A percentile compares a stretch with the other conserved stretches of the same genome.
These are phyloP conservation scores for Stegodyphus dumicola DNA, from an alignment of 1,140 invertebrate species.

Conservation along the genomic window DNA sequence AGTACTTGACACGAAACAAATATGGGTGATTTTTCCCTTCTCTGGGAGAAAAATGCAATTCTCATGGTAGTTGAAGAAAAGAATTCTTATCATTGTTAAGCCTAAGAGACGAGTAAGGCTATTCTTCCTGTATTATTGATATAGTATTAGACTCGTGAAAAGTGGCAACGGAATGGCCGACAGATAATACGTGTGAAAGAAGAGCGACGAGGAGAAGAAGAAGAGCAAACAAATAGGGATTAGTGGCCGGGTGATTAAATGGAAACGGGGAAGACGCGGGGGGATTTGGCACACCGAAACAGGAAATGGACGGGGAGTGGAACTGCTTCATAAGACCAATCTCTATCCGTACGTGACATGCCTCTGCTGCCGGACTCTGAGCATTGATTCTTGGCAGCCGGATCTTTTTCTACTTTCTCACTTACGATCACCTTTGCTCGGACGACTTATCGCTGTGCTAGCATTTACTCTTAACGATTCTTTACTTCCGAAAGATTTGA, in stretches of 20 bases:
- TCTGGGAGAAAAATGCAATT: neutral
- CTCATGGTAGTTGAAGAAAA: neutral
- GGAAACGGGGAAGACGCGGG: slow-evolving; percentile 36
- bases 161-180: slow-evolving; percentile 7
- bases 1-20: neutral
- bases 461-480: no score
- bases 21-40: neutral
- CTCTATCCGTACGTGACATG: slow-evolving; percentile 42
- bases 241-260: slow-evolving; percentile 58
- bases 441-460: no score
- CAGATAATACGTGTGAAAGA: slow-evolving; percentile 45
- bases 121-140: slow-evolving; percentile 37
- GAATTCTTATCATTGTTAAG: neutral
- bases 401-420: no score
- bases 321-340: slow-evolving; percentile 52
- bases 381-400: slow-evolving; percentile 22
- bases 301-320: slow-evolving; percentile 47
- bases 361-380: slow-evolving; percentile 7
- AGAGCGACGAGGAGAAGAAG: slow-evolving; percentile 25
- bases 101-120: neutral
- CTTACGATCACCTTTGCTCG: no score
- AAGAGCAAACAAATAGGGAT: slow-evolving; percentile 59
- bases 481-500: no score
- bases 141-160: slow-evolving; percentile 11
- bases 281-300: slow-evolving; percentile 38